Percentiles rank a stretch among this genome's conserved stretches.
Conservation (phyloP, 1,140 invertebrate species). For the Drosophila asahinai region DNA sequence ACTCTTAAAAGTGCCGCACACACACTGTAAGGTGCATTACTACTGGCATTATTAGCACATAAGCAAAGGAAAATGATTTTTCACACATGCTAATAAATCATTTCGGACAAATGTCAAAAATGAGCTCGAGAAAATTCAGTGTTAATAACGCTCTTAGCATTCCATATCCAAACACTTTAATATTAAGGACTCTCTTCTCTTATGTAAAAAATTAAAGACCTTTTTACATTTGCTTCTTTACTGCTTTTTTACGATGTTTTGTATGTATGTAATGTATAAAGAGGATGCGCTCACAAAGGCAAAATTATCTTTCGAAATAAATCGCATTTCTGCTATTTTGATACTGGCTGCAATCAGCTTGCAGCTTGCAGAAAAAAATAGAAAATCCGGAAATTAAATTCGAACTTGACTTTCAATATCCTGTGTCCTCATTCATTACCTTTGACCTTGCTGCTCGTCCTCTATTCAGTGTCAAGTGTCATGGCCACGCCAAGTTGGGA, state of each 20-base stretch:
- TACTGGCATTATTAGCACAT: background rate
- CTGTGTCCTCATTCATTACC: background rate
- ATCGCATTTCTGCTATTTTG: background rate
- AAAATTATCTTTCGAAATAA: background rate
- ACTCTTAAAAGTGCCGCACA: background rate
- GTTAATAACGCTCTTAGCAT: background rate
- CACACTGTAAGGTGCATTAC: background rate
- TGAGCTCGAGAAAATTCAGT: background rate
- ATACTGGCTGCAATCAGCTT: background rate
- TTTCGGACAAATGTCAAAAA: background rate
- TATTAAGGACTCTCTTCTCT: background rate
- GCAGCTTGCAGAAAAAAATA: background rate
- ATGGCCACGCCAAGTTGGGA: background rate
- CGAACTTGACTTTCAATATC: slow-evolving; percentile 15
- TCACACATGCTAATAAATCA: background rate
- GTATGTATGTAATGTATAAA: no score
- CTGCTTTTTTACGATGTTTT: no score
- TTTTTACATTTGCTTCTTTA: no score
- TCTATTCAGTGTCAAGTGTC: slow-evolving; percentile 6
- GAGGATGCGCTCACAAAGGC: background rate
- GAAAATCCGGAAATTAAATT: slow-evolving; percentile 11
- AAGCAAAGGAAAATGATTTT: background rate
- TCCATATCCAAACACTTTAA: no score
- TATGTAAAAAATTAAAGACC: background rate
- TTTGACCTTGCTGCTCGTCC: background rate